These are phyloP conservation scores for Propithecus perrieri DNA, from an alignment of 2,797 vertebrate genomes.

Conservation along the genomic window DNA sequence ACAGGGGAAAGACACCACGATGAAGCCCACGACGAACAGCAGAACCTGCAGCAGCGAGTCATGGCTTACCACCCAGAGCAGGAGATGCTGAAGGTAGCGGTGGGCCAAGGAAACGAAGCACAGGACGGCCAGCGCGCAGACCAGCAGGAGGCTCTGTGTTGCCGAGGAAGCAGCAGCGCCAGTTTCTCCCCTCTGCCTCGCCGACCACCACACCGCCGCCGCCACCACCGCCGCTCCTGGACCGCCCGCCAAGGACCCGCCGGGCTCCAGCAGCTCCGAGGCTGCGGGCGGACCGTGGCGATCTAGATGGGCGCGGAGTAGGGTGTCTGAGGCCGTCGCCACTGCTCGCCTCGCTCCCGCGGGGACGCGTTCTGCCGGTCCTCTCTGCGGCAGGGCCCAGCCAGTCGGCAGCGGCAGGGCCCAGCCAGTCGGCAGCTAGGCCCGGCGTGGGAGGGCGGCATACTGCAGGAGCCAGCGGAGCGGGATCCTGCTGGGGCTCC, in stretches of 20 bases:
- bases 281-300: conserved; percentile 62
- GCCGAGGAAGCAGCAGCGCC: conserved; percentile 89
- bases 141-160: conserved; percentile 93
- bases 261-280: conserved; percentile 69
- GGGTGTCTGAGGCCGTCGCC: conserved; percentile 35
- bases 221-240: conserved; percentile 48
- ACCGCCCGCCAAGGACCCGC: conserved; percentile 57
- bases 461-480: conserved; percentile 73
- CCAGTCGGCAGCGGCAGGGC: not conserved
- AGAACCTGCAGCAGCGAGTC: conserved; percentile 94
- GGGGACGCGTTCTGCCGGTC: conserved; percentile 37
- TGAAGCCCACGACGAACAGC: conserved; percentile 95
- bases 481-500: conserved; percentile 70
- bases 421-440: not conserved
- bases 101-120: conserved; percentile 95
- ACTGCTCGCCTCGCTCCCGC: conserved; percentile 61
- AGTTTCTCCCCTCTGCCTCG: conserved; percentile 81
- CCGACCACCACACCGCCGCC: conserved; percentile 72
- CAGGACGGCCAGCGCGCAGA: conserved; percentile 91
- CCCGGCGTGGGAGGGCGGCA: conserved; percentile 51
- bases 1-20: conserved; percentile 96
- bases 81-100: conserved; percentile 95
- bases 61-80: conserved; percentile 96
- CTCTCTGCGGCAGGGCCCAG: not conserved
- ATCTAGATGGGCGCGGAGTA: conserved; percentile 57